A percentile compares a stretch with the other conserved stretches of the same genome.
Conservation (phyloP, 2,797 vertebrate genomes). For the Petrocephalus schoutedeni region DNA sequence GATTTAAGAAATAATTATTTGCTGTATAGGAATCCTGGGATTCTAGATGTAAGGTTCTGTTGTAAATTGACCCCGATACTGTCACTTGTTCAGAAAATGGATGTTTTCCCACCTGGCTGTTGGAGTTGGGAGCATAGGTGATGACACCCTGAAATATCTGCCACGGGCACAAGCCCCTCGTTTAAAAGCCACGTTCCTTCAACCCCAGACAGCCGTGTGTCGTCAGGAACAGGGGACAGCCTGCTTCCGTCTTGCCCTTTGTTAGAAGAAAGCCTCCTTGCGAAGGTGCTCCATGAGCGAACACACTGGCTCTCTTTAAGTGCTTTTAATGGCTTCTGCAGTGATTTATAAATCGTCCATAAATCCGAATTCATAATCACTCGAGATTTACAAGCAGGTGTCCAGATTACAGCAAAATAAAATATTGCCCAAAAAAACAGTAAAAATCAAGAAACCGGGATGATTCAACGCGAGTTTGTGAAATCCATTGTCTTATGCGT, state of each 20-base stretch:
- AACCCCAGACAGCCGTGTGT: not conserved
- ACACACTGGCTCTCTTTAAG: not conserved
- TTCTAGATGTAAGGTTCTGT: not conserved
- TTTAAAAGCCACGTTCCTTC: not conserved
- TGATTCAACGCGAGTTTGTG: not conserved
- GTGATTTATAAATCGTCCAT: not conserved
- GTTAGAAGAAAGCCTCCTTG: not conserved
- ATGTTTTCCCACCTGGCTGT: not conserved
- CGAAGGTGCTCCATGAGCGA: not conserved
- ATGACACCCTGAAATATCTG: not conserved
- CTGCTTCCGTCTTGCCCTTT: not conserved
- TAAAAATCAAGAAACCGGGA: not conserved
- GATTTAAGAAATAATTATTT: conserved; percentile 4
- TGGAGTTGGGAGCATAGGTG: not conserved
- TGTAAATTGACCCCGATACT: conserved; percentile 11
- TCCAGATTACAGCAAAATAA: conserved; percentile 7
- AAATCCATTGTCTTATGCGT: not conserved
- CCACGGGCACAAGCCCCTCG: not conserved
- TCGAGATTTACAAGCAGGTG: not conserved
- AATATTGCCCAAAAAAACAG: not conserved
- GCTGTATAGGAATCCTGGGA: not conserved
- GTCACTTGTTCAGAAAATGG: not conserved
- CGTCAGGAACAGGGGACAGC: not conserved
- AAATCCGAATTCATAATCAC: conserved; percentile 7
- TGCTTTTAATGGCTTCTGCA: not conserved